Percentiles rank a stretch among this genome's conserved stretches.
Evolutionary conservation across 2,113 vertebrate species (phyloP).

Genomic region (Crotalus helleri): DNA sequence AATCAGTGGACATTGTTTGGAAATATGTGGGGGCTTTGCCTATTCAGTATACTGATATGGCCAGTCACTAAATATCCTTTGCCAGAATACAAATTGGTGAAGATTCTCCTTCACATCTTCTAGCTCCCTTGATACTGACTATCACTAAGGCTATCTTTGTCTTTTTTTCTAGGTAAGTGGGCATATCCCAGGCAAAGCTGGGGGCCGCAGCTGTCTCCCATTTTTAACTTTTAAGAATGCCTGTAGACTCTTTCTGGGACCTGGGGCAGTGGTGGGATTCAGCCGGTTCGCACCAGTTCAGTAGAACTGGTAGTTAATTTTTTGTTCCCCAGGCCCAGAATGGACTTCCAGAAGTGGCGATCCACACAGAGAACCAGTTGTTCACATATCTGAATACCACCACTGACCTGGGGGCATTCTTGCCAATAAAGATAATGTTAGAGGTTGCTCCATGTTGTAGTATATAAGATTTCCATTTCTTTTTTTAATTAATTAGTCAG

Average conservation of each 20-base stretch:
- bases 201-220: neutral
- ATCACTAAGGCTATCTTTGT: neutral
- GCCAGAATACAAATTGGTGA: neutral
- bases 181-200: neutral
- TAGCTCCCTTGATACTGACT: neutral
- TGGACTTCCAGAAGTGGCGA: too few species aligned
- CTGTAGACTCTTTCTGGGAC: neutral
- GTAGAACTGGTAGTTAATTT: too few species aligned
- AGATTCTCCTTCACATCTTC: neutral
- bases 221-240: neutral
- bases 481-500: neutral
- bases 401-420: neutral
- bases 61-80: neutral
- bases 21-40: neutral
- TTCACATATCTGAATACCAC: too few species aligned
- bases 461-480: neutral
- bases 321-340: too few species aligned
- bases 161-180: neutral
- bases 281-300: too few species aligned
- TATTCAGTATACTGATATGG: neutral
- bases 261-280: neutral
- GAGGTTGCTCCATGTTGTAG: neutral
- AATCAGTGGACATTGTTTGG: neutral
- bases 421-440: neutral
- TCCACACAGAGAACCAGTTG: too few species aligned